These are phyloP conservation scores for Laothoe populi DNA, from an alignment of 2,888 invertebrate species.

Conservation along the genomic window DNA sequence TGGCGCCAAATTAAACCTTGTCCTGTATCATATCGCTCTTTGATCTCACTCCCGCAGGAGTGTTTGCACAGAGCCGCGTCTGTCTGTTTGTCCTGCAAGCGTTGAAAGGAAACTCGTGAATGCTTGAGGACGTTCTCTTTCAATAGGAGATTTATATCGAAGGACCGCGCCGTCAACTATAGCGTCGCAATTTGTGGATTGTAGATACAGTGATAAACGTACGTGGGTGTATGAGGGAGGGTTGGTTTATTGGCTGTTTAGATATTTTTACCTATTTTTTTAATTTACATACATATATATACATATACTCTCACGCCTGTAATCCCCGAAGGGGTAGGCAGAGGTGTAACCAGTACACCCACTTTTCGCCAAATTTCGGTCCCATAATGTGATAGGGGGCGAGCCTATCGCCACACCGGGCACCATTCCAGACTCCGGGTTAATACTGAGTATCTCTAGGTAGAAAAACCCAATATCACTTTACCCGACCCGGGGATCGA, in stretches of 20 bases:
- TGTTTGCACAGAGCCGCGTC: constrained; percentile 67
- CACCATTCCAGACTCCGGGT: too few relatives aligned
- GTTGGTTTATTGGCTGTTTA: not conserved
- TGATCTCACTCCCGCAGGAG: constrained; percentile 75
- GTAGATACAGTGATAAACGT: constrained; percentile 72
- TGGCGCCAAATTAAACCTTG: constrained; percentile 81
- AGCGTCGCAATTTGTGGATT: constrained; percentile 81
- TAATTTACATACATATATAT: too few relatives aligned
- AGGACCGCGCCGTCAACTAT: constrained; percentile 62
- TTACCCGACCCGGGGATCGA: too few relatives aligned
- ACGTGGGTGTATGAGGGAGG: not conserved
- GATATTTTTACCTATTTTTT: not conserved
- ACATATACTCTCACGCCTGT: too few relatives aligned
- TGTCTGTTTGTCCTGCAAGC: constrained; percentile 70
- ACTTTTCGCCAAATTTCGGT: too few relatives aligned
- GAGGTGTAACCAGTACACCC: too few relatives aligned
- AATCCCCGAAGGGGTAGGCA: too few relatives aligned
- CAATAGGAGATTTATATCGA: constrained; percentile 81
- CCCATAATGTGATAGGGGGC: too few relatives aligned
- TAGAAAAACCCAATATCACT: too few relatives aligned
- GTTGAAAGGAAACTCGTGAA: constrained; percentile 73
- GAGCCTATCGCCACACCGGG: too few relatives aligned
- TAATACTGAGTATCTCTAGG: too few relatives aligned
- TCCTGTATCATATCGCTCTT: constrained; percentile 79
- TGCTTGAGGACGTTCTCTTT: constrained; percentile 64